Evolutionary conservation across 2,797 vertebrate species (phyloP).

Genomic region (Enteromius fasciolatus): DNA sequence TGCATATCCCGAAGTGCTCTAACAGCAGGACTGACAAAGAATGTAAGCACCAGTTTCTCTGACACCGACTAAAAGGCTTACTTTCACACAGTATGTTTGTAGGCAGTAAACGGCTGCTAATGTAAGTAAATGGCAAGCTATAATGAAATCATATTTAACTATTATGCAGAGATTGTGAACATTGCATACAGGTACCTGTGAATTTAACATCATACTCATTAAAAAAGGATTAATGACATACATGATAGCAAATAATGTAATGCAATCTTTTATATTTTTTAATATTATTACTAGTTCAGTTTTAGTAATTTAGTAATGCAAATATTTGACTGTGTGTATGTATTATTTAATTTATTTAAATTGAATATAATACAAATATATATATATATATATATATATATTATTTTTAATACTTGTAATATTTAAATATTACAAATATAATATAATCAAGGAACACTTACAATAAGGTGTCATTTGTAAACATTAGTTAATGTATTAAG

Average conservation of each 20-base stretch:
- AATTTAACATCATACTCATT: neutral
- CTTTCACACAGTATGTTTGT: constrained; percentile 27
- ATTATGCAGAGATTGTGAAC: neutral
- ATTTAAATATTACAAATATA: neutral
- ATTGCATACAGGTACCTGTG: neutral
- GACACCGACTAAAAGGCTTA: constrained; percentile 15
- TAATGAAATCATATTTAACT: neutral
- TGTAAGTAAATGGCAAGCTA: neutral
- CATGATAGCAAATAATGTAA: neutral
- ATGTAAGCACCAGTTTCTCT: neutral
- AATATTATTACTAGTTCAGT: neutral
- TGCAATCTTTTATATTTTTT: neutral
- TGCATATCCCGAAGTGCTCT: constrained; percentile 17
- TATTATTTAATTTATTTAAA: neutral
- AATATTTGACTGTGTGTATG: neutral
- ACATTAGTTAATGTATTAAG: neutral
- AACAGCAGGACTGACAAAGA: constrained; percentile 10
- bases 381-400: neutral
- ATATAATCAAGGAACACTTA: neutral
- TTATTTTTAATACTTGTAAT: neutral
- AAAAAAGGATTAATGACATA: neutral
- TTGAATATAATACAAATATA: neutral
- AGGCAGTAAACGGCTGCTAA: constrained; percentile 10
- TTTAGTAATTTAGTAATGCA: neutral
- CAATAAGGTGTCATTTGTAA: neutral